Evolutionary conservation across 2,888 invertebrate species (phyloP).

Genomic region (Leucophora obtusa): DNA sequence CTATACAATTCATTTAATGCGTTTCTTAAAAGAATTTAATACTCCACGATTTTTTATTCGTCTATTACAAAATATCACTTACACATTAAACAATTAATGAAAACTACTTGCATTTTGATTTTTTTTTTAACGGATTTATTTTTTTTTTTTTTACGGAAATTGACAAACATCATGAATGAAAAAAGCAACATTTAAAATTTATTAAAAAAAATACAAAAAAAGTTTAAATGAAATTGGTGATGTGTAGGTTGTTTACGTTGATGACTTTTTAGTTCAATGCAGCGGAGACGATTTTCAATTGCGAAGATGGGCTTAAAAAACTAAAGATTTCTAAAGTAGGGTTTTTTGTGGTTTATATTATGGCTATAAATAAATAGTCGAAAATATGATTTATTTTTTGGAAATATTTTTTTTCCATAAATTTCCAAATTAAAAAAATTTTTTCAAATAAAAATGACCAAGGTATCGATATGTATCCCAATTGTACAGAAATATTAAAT

Average conservation of each 20-base stretch:
- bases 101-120: neutral
- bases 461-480: no score
- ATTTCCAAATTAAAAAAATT: no score
- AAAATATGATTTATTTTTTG: no score
- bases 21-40: neutral
- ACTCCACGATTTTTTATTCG: neutral
- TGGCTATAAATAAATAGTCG: no score
- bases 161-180: constrained; percentile 48
- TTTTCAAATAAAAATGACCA: no score
- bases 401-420: no score
- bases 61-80: neutral
- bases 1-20: neutral
- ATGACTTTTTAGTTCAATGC: neutral
- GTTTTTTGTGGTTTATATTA: no score
- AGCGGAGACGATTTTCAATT: neutral
- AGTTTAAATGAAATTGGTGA: neutral
- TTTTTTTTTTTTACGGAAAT: constrained; percentile 41
- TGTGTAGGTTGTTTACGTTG: neutral
- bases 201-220: neutral
- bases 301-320: neutral
- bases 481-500: no score
- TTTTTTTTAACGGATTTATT: constrained; percentile 18
- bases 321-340: no score
- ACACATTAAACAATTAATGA: neutral
- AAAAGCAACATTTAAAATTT: neutral